These are phyloP conservation scores for Troides aeacus DNA, from an alignment of 2,888 invertebrate species.

Conservation along the genomic window DNA sequence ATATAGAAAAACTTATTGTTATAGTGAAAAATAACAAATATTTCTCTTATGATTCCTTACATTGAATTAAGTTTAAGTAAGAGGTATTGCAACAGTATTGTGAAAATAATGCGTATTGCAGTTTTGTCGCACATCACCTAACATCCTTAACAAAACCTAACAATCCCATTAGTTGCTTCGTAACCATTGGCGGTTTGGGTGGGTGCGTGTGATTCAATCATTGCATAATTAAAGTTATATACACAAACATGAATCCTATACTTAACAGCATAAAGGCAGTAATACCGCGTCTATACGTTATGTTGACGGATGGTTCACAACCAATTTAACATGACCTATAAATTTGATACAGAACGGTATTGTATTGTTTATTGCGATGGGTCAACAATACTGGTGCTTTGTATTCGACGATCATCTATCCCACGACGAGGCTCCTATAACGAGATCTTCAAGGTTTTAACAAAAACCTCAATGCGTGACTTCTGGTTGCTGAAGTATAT, in stretches of 20 bases:
- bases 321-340: conserved; percentile 14
- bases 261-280: neutral
- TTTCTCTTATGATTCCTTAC: neutral
- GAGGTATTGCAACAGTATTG: neutral
- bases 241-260: conserved; percentile 1
- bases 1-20: neutral
- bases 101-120: neutral
- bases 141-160: conserved; percentile 18
- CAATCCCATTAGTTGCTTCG: conserved; percentile 20
- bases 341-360: neutral
- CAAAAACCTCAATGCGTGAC: conserved; percentile 31
- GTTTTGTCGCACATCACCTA: conserved; percentile 6
- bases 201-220: conserved; percentile 12
- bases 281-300: neutral
- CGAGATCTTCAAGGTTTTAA: conserved; percentile 33
- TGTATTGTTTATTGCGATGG: neutral
- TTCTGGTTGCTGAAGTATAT: conserved; percentile 21
- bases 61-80: neutral
- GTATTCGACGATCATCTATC: conserved; percentile 30
- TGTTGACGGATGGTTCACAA: conserved; percentile 6
- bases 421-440: conserved; percentile 34
- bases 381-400: conserved; percentile 25
- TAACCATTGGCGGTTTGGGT: conserved; percentile 20
- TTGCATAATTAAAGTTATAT: conserved; percentile 18
- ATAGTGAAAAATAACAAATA: neutral